A percentile compares a stretch with the other conserved stretches of the same genome.
Evolutionary conservation across 92 coral and sea anemone genomes (phyloP).

Genomic region (Parazoanthus atlanticus): DNA sequence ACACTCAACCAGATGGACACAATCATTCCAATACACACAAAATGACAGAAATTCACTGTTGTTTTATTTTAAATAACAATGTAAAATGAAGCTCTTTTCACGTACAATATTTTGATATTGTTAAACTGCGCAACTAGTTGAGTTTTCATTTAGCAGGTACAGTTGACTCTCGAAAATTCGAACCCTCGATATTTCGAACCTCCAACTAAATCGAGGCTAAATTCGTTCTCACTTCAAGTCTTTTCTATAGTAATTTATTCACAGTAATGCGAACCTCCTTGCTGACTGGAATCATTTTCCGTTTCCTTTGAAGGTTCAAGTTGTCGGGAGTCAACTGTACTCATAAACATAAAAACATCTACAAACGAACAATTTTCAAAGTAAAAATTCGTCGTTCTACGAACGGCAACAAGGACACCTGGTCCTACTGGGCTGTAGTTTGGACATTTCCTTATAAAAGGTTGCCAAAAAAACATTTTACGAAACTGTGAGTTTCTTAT

Average conservation of each 20-base stretch:
- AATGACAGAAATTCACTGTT: neutral
- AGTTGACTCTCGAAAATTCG: neutral
- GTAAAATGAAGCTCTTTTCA: constrained; percentile 5
- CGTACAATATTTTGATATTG: neutral
- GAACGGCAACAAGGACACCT: neutral
- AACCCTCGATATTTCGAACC: too few relatives aligned
- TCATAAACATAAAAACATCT: neutral
- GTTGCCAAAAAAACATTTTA: neutral
- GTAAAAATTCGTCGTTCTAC: neutral
- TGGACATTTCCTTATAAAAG: neutral
- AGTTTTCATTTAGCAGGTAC: too few relatives aligned
- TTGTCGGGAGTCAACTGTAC: neutral
- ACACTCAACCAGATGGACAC: too few relatives aligned
- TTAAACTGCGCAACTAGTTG: neutral
- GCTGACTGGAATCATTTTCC: too few relatives aligned
- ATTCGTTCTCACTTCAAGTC: neutral
- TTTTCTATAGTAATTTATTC: neutral
- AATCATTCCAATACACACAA: neutral
- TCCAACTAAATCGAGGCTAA: neutral
- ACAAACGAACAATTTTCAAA: neutral
- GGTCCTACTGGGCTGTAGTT: neutral
- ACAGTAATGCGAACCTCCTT: too few relatives aligned
- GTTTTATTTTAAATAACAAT: constrained; percentile 8
- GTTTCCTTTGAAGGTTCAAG: too few relatives aligned
- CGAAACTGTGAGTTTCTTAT: neutral